Conservation (phyloP, 2,113 vertebrate species). For the Heptranchias perlo region DNA sequence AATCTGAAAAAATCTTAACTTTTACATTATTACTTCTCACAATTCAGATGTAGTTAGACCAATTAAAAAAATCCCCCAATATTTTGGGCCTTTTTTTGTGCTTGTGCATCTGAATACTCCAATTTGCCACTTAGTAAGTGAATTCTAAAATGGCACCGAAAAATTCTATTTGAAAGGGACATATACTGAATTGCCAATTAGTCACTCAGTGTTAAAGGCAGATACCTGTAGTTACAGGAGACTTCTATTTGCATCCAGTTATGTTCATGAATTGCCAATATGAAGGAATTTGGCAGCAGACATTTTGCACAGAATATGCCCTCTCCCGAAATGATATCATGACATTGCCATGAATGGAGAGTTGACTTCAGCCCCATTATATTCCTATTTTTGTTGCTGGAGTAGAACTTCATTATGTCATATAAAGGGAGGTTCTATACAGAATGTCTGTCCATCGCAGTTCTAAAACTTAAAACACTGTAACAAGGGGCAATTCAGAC, state of each 20-base stretch:
- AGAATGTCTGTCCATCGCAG: neutral
- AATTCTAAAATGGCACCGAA: constrained; percentile 74
- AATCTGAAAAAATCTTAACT: constrained; percentile 70
- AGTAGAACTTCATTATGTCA: constrained; percentile 1
- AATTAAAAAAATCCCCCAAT: constrained; percentile 31
- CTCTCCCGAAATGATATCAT: neutral
- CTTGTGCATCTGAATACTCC: constrained; percentile 67
- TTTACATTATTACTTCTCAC: constrained; percentile 74
- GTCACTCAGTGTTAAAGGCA: constrained; percentile 31
- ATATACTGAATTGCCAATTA: constrained; percentile 27
- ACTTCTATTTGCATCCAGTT: neutral
- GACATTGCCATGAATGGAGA: neutral
- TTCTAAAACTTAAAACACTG: constrained; percentile 24
- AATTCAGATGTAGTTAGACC: constrained; percentile 58
- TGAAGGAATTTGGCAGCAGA: neutral
- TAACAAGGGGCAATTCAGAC: constrained; percentile 25
- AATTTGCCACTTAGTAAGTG: constrained; percentile 77
- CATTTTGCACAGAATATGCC: neutral
- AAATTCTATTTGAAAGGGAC: constrained; percentile 43
- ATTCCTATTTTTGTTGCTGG: neutral
- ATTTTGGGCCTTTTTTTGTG: constrained; percentile 53
- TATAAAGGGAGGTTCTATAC: neutral
- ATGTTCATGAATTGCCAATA: neutral
- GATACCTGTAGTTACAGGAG: constrained; percentile 18
- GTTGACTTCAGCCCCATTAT: neutral